These are phyloP conservation scores for Aleiodes testaceus DNA, from an alignment of 2,888 invertebrate genomes.

Conservation along the genomic window DNA sequence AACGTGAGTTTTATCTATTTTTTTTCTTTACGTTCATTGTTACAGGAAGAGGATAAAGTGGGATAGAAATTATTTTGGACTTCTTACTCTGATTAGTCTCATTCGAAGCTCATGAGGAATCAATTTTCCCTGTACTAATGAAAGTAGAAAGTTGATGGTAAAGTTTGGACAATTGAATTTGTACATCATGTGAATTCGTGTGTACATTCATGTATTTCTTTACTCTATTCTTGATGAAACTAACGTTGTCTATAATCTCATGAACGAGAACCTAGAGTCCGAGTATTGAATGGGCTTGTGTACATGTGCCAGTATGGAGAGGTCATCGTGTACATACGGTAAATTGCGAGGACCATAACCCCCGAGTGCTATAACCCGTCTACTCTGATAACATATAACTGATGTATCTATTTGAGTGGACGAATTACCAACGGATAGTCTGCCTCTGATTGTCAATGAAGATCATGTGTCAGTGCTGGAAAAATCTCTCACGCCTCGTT, in stretches of 20 bases:
- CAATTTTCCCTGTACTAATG: slow-evolving; percentile 31
- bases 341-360: slow-evolving; percentile 38
- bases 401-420: slow-evolving; percentile 22
- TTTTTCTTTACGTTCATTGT: too few species aligned
- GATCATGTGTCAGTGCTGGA: not conserved
- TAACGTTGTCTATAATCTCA: slow-evolving; percentile 23
- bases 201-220: too few species aligned
- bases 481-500: slow-evolving; percentile 19
- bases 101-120: slow-evolving; percentile 37
- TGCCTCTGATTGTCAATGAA: slow-evolving; percentile 27
- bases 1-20: slow-evolving; percentile 53
- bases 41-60: slow-evolving; percentile 30
- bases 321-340: slow-evolving; percentile 27
- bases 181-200: too few species aligned
- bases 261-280: not conserved
- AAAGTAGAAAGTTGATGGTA: not conserved
- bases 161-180: not conserved
- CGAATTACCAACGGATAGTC: slow-evolving; percentile 28
- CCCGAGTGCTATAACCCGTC: slow-evolving; percentile 34
- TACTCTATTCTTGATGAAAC: not conserved
- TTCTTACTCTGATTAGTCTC: slow-evolving; percentile 43
- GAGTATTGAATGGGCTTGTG: slow-evolving; percentile 21
- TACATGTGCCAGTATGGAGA: slow-evolving; percentile 31
- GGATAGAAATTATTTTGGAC: slow-evolving; percentile 41
- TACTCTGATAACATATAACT: slow-evolving; percentile 28